Evolutionary conservation across 2,888 invertebrate species (phyloP).

Genomic region (Spisula subtruncata): DNA sequence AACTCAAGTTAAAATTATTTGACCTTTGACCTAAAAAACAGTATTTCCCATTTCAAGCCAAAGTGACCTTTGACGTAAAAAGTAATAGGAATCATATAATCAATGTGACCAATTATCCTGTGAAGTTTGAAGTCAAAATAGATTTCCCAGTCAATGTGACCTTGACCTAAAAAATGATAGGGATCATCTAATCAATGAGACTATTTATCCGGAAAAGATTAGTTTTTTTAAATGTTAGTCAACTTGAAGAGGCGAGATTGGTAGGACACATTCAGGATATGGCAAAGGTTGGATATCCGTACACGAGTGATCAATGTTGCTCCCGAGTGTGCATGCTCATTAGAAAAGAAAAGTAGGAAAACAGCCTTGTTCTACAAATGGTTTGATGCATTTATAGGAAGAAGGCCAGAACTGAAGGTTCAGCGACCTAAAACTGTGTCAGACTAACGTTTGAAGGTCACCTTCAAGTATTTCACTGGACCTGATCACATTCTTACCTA

Average conservation of each 20-base stretch:
- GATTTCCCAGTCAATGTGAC: too few relatives aligned
- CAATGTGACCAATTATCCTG: too few relatives aligned
- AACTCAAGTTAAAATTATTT: too few relatives aligned
- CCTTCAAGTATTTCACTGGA: background rate
- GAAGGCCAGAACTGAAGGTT: background rate
- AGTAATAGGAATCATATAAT: too few relatives aligned
- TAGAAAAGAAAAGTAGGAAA: background rate
- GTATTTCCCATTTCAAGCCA: too few relatives aligned
- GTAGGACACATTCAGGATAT: conserved; percentile 46
- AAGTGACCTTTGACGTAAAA: too few relatives aligned
- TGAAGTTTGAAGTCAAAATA: too few relatives aligned
- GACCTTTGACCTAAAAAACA: too few relatives aligned
- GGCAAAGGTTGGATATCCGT: conserved; percentile 50
- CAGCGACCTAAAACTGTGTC: conserved; percentile 4
- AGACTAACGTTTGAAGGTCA: conserved; percentile 28
- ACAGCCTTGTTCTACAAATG: background rate
- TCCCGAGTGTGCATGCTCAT: background rate
- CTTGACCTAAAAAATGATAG: too few relatives aligned
- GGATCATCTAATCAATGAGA: too few relatives aligned
- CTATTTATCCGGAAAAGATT: too few relatives aligned
- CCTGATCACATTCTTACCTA: conserved; percentile 36
- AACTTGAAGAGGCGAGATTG: conserved; percentile 37
- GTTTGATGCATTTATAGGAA: background rate
- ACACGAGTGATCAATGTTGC: conserved; percentile 40
- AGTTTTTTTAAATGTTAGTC: too few relatives aligned